Percentiles rank a stretch among this genome's conserved stretches.
These are phyloP conservation scores for Fringilla coelebs DNA, from an alignment of 2,797 vertebrate genomes.

Conservation along the genomic window DNA sequence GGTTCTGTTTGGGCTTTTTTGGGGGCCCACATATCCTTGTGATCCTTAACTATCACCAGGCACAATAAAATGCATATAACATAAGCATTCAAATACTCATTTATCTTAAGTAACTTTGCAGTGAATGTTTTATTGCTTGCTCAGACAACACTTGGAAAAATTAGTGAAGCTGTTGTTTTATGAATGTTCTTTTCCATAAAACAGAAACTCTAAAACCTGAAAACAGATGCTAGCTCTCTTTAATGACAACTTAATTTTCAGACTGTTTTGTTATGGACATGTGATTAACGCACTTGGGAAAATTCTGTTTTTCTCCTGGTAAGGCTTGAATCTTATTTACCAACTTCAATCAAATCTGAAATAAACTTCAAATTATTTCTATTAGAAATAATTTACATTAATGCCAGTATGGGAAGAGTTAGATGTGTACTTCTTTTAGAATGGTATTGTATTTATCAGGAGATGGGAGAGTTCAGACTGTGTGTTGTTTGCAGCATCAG, in stretches of 20 bases:
- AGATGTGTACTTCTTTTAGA: not conserved
- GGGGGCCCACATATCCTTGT: not conserved
- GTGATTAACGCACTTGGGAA: rapidly evolving
- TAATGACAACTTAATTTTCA: not conserved
- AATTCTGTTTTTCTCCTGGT: not conserved
- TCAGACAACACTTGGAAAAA: not conserved
- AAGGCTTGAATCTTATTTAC: not conserved
- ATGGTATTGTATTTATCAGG: not conserved
- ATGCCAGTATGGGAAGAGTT: not conserved
- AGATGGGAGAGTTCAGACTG: not conserved
- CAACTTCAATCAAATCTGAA: not conserved
- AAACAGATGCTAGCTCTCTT: not conserved
- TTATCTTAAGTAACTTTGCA: not conserved
- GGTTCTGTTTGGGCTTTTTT: not conserved
- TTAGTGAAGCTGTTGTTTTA: not conserved
- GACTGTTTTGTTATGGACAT: not conserved
- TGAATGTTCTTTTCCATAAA: not conserved
- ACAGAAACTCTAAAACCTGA: not conserved
- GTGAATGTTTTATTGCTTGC: not conserved
- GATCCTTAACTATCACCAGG: not conserved
- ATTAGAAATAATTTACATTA: not conserved
- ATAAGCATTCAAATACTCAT: not conserved
- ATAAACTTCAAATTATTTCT: not conserved
- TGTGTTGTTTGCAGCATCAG: not conserved
- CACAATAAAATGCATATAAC: not conserved